Evolutionary conservation across 2,113 vertebrate species (phyloP), one percentile per base, ranked within the genome.

Genomic region (Lophotis ruficrista): DNA sequence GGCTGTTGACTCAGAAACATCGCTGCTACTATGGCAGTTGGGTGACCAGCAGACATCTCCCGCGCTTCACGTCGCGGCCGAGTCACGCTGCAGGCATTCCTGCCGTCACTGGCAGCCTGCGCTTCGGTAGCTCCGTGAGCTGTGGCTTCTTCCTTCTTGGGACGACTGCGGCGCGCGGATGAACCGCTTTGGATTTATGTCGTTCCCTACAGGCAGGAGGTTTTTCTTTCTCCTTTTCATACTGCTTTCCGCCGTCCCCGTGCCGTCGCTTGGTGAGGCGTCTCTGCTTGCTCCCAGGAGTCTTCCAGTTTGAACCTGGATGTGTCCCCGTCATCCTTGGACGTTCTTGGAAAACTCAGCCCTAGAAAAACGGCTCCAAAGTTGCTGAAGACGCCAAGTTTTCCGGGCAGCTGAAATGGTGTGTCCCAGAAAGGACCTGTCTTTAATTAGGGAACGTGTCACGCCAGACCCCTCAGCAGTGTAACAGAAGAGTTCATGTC

Each of bases 1-100:
- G 60, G 53, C 89, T 92, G 92, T 93, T 93, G 94, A 33, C 95
- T 92, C 89, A 30, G 93, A 92, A 94, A 92, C 89, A 94, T 71
- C 90, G 0, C 80, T 23, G 94, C 94, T 96, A 7, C 95, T 78
- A 86, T 93, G 96, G 93, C 89, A 86, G 35, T 88, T 3, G 19
- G 73, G 71, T 2, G 77, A 14, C 45, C 14, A 21, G 54, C 57
- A 27, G 28, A 10, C 22, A 6, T 28, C 90, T 33, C 38, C 75
- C 35, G 90, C 3, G 33, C 77, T 9, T 11, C 8, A 1, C 3
- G 4, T 6, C 30, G 13, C 11, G 35, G 73, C 77, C 37, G 4
- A 70, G 93, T 73, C 93, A 78, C 20, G 3, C 83, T 6, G 69
- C 60, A 50, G 83, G 72, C 71, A 84, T 91, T 79, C 87, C 87